Evolutionary conservation across 2,888 invertebrate genomes (phyloP).

Genomic region (Cheilosia impressa): DNA sequence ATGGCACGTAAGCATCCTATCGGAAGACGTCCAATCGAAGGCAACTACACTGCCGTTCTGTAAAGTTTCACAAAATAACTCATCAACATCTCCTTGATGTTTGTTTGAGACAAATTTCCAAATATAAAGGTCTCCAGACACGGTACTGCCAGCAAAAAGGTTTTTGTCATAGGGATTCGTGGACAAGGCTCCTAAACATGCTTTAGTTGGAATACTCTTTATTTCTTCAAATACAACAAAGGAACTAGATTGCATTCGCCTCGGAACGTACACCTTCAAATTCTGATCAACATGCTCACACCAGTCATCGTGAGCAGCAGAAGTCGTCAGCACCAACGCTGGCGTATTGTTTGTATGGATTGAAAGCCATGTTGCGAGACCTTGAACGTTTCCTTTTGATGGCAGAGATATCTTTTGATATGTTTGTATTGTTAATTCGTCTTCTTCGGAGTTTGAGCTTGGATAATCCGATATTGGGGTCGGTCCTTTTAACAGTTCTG

Average conservation of each 20-base stretch:
- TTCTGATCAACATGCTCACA: conserved; percentile 82
- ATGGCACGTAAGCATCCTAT: conserved; percentile 80
- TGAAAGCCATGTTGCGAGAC: conserved; percentile 81
- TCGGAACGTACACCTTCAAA: conserved; percentile 80
- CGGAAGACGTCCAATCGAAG: conserved; percentile 80
- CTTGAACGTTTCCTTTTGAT: conserved; percentile 78
- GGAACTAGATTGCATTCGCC: conserved; percentile 78
- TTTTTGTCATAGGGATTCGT: conserved; percentile 82
- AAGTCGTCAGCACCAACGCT: conserved; percentile 79
- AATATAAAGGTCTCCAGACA: conserved; percentile 81
- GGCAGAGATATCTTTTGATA: conserved; percentile 80
- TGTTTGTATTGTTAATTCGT: conserved; percentile 78
- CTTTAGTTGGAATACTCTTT: conserved; percentile 80
- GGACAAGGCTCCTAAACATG: conserved; percentile 80
- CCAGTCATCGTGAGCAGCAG: conserved; percentile 81
- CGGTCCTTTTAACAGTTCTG: conserved; percentile 83
- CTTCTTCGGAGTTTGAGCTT: conserved; percentile 45
- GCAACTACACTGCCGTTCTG: conserved; percentile 80
- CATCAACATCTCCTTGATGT: conserved; percentile 77
- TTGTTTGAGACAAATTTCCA: conserved; percentile 79
- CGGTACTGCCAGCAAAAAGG: conserved; percentile 81
- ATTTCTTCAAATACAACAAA: conserved; percentile 80
- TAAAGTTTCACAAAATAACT: conserved; percentile 79
- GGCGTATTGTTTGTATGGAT: conserved; percentile 82
- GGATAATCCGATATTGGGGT: conserved; percentile 78